A percentile compares a stretch with the other conserved stretches of the same genome.
Evolutionary conservation across 2,113 vertebrate species (phyloP).

Genomic region (Ptilonorhynchus violaceus): DNA sequence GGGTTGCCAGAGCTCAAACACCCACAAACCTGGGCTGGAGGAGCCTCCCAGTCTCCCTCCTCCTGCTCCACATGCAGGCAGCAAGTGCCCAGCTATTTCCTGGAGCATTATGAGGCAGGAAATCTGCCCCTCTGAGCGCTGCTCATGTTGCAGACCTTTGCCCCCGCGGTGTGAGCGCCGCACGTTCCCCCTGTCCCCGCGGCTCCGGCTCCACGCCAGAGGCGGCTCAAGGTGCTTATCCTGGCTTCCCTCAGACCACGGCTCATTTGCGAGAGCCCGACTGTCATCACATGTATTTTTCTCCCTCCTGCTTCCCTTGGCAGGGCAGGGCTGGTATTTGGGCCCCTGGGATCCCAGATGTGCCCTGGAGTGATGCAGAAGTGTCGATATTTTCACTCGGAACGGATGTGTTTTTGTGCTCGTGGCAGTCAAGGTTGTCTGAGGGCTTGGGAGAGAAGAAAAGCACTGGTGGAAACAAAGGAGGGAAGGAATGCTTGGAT

Average conservation of each 20-base stretch:
- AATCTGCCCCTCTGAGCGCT: not conserved
- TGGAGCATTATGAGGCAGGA: not conserved
- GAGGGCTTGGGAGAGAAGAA: not conserved
- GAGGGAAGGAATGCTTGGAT: not conserved
- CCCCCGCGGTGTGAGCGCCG: not conserved
- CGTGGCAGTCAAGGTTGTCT: not conserved
- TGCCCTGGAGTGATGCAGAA: not conserved
- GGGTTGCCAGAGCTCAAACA: not conserved
- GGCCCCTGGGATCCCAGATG: not conserved
- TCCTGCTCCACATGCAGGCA: not conserved
- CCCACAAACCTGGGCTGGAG: not conserved
- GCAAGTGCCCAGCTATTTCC: not conserved
- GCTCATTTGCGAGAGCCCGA: not conserved
- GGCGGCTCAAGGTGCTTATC: not conserved
- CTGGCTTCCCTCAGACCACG: constrained; percentile 8
- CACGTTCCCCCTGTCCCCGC: not conserved
- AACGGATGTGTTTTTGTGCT: not conserved
- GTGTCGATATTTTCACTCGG: not conserved
- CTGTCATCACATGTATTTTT: constrained; percentile 52
- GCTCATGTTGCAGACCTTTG: constrained; percentile 38
- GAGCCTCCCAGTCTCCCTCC: not conserved
- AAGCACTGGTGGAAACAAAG: not conserved
- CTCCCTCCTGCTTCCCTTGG: constrained; percentile 13
- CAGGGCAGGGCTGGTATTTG: not conserved
- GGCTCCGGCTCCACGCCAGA: accelerated